A percentile compares a stretch with the other conserved stretches of the same genome.
phyloP scores from a whole-genome alignment of 1,140 invertebrate genomes.

The Apis laboriosa region DNA sequence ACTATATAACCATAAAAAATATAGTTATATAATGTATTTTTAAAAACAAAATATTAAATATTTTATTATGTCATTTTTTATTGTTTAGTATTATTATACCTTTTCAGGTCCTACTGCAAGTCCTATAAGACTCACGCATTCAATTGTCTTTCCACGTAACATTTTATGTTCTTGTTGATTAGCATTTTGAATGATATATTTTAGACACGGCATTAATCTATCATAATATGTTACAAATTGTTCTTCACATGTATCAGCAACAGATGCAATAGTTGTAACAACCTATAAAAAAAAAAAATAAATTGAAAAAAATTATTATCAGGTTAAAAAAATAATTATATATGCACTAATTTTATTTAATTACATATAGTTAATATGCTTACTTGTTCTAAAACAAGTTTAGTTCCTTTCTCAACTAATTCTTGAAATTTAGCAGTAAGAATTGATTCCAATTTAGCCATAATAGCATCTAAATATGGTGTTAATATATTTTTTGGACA shows the following conservation, averaged over 20 bases:
- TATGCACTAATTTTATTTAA: neutral
- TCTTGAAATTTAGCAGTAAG: constrained; percentile 96
- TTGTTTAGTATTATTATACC: constrained; percentile 72
- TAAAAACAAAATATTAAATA: constrained; percentile 4
- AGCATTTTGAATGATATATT: constrained; percentile 98
- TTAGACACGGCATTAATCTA: constrained; percentile 96
- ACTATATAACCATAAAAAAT: constrained; percentile 80
- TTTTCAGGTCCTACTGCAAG: constrained; percentile 98
- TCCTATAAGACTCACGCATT: constrained; percentile 99
- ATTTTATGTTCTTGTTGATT: constrained; percentile 93
- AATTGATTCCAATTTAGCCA: constrained; percentile 94
- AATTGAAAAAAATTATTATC: neutral
- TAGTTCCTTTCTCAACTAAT: constrained; percentile 95
- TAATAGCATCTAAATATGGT: constrained; percentile 94
- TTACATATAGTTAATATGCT: constrained; percentile 15
- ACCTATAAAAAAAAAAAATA: constrained; percentile 69
- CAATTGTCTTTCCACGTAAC: constrained; percentile 97
- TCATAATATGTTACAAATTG: constrained; percentile 94
- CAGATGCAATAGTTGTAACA: constrained; percentile 98
- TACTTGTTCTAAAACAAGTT: constrained; percentile 97
- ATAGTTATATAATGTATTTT: constrained; percentile 14
- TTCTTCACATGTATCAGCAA: constrained; percentile 99
- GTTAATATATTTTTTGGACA: constrained; percentile 97
- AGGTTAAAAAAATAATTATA: neutral
- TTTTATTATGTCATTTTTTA: neutral